These are phyloP conservation scores for Branchipolynoe longqiensis DNA, from an alignment of 2,888 invertebrate genomes.

Conservation along the genomic window DNA sequence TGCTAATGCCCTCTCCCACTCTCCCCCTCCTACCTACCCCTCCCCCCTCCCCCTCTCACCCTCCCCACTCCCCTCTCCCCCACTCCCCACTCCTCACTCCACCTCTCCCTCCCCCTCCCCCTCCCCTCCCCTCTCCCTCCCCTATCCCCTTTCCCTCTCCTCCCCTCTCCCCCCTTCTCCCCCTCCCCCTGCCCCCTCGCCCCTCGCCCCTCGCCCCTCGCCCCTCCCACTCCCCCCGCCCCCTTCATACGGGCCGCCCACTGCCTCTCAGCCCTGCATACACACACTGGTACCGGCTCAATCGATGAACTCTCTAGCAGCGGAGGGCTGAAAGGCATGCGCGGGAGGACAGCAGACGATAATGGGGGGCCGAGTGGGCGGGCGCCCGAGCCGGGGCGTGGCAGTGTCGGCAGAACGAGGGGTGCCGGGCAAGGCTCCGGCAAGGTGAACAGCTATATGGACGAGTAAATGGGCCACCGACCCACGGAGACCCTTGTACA, in stretches of 20 bases:
- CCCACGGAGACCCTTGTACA: background rate
- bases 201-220: background rate
- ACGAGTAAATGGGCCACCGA: background rate
- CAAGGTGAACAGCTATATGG: slow-evolving; percentile 35
- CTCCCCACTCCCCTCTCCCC: background rate
- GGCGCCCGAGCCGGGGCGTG: slow-evolving; percentile 13
- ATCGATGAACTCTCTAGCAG: slow-evolving; percentile 45
- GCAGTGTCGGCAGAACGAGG: background rate
- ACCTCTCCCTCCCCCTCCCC: background rate
- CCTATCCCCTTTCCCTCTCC: background rate
- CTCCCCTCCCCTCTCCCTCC: background rate
- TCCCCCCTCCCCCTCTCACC: background rate
- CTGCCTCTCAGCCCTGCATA: background rate
- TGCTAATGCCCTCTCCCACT: slow-evolving; percentile 30
- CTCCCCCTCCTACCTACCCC: background rate
- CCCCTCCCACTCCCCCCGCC: background rate
- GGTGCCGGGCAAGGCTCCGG: background rate
- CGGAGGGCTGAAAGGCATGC: slow-evolving; percentile 39
- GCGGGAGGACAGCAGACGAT: slow-evolving; percentile 27
- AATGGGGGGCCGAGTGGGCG: background rate
- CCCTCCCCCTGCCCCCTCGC: background rate
- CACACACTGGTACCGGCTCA: slow-evolving; percentile 7
- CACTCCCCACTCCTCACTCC: background rate
- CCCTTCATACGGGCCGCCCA: background rate
- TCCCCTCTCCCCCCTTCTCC: background rate